Percentiles rank a stretch among this genome's conserved stretches.
Conservation (phyloP, 1,140 invertebrate species). For the Drosophila subpulchrella region DNA sequence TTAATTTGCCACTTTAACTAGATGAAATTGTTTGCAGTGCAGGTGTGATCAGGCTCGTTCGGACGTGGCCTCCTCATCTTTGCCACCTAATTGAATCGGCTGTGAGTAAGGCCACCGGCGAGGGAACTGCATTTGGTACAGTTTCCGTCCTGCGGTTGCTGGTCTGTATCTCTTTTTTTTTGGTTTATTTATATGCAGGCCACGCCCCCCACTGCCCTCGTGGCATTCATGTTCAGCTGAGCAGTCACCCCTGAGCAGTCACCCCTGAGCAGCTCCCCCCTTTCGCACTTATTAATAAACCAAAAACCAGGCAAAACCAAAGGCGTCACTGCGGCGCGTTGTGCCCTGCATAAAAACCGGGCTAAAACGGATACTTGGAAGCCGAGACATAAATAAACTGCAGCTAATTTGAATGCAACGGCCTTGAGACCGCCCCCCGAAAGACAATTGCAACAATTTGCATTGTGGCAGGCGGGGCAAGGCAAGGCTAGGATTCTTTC, state of each 20-base stretch:
- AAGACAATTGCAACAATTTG: conserved; percentile 47
- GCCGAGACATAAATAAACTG: conserved; percentile 50
- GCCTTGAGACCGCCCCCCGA: conserved; percentile 19
- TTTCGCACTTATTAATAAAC: conserved; percentile 42
- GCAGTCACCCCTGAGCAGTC: conserved; percentile 22
- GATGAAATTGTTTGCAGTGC: conserved; percentile 1
- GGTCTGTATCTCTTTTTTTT: conserved; percentile 14
- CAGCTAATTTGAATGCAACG: conserved; percentile 46
- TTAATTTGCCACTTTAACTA: too few relatives aligned
- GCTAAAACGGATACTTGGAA: conserved; percentile 22
- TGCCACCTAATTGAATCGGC: conserved; percentile 41
- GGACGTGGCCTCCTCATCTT: conserved; percentile 12
- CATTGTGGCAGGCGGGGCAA: conserved; percentile 7
- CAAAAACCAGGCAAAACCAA: conserved; percentile 10
- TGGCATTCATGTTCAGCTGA: conserved; percentile 22
- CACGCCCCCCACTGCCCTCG: conserved; percentile 6
- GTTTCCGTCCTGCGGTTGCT: conserved; percentile 7
- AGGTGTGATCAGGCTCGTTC: conserved; percentile 14
- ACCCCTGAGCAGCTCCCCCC: neutral
- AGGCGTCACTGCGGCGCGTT: conserved; percentile 19
- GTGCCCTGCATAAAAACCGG: conserved; percentile 24
- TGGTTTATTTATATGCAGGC: conserved; percentile 42
- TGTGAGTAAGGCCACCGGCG: conserved; percentile 33
- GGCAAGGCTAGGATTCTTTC: conserved; percentile 11
- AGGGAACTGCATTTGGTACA: conserved; percentile 18